phyloP scores from a whole-genome alignment of 1,140 invertebrate genomes.

The Cecropterus lyciades region DNA sequence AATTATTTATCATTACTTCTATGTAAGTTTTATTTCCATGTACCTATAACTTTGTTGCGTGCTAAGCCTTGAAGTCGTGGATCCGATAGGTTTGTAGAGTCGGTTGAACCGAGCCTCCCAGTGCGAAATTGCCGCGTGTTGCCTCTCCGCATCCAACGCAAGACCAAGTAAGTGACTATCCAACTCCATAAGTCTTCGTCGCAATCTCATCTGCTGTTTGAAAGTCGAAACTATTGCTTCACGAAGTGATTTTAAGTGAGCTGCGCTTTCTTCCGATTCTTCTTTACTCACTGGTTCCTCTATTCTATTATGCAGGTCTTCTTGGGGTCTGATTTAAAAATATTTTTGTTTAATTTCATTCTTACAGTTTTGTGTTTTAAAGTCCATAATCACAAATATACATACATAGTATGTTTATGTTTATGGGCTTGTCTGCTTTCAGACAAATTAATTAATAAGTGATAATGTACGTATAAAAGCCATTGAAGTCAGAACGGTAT shows the following conservation, averaged over 20 bases:
- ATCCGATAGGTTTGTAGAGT: constrained; percentile 87
- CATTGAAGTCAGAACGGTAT: too few relatives aligned
- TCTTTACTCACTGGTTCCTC: constrained; percentile 53
- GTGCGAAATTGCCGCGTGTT: constrained; percentile 93
- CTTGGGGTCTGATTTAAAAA: constrained; percentile 44
- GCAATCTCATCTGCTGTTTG: constrained; percentile 95
- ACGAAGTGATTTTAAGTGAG: constrained; percentile 89
- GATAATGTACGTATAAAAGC: too few relatives aligned
- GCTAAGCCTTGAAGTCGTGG: constrained; percentile 83
- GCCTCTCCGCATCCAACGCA: constrained; percentile 93
- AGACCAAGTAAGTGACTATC: constrained; percentile 93
- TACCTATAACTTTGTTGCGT: constrained; percentile 86
- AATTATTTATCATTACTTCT: too few relatives aligned
- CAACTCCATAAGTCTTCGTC: constrained; percentile 93
- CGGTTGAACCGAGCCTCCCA: constrained; percentile 93
- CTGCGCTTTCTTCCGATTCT: constrained; percentile 75
- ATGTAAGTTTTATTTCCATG: too few relatives aligned
- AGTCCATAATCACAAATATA: too few relatives aligned
- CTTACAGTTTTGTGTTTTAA: too few relatives aligned
- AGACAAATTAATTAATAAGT: too few relatives aligned
- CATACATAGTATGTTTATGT: too few relatives aligned
- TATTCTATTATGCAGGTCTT: constrained; percentile 47
- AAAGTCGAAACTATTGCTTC: constrained; percentile 94
- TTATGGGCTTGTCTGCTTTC: too few relatives aligned
- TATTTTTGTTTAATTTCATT: constrained; percentile 22